Evolutionary conservation across 2,797 vertebrate genomes (phyloP), one percentile per base, ranked within the genome.

Genomic region (Anomalospiza imberbis): DNA sequence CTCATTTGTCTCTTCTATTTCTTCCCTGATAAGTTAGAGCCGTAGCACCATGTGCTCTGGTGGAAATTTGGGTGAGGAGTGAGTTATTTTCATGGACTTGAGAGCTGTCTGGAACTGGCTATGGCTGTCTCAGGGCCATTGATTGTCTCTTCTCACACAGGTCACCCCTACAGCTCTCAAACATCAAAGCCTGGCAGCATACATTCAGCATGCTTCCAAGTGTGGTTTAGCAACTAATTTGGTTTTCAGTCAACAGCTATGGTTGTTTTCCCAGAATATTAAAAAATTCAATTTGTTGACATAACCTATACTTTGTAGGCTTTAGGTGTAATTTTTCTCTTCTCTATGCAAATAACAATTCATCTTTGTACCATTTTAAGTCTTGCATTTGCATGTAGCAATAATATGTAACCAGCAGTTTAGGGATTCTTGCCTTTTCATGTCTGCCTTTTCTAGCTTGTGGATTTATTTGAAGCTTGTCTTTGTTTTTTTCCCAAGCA

Each of bases 201-300:
- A n/a, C 4, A 3, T 14, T 81, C 40, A 6, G 8, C 42, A 28
- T 0, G 0, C 25, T 11, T 57, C 9, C 11, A 40, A 9, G 9
- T 11, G 17, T 80, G 40, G 4, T n/a, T 88, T 83, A 66, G 31
- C 40, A 58, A 24, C 25, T n/a, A 9, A 12, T 21, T 50, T 70
- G 40, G 6, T 53, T 86, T 25, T 55, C 36, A 28, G 7, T 44
- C 36, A 60, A 31, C 11, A 66, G 10, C 36, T 86, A 1, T 26
- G 15, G 12, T 47, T 58, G 13, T 74, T 78, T 87, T 38, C 21
- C 24, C 15, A 54, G 40, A 79, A 50, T 50, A 32, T 24, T 57
- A 6, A 29, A 66, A 66, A 71, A 36, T 85, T 25, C 44, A 5
- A 1, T 44, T 85, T 13, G 13, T 62, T 83, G 24, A 48, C 31